phyloP scores from a whole-genome alignment of 2,113 vertebrate genomes.

The Zosterops pallidus region DNA sequence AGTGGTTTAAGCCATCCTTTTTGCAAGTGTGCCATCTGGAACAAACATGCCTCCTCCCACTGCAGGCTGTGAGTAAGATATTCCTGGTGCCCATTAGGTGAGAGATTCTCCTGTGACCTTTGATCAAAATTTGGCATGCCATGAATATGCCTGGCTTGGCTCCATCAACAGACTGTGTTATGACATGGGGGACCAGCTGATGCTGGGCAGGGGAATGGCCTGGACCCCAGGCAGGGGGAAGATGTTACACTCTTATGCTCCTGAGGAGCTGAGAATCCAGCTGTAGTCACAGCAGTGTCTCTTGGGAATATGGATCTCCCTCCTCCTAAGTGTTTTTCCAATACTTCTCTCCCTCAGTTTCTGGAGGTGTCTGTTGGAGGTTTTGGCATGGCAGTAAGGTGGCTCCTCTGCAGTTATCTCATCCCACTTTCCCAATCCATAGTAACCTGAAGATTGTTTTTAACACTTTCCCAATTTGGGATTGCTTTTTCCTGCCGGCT shows the following conservation, averaged over 20 bases:
- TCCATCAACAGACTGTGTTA: background rate
- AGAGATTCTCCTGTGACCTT: background rate
- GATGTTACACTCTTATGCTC: background rate
- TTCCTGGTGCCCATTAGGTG: background rate
- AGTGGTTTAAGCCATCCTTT: constrained; percentile 9
- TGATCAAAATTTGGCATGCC: background rate
- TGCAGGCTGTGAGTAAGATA: background rate
- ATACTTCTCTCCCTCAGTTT: background rate
- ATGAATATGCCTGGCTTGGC: background rate
- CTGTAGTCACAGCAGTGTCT: background rate
- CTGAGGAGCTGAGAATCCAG: background rate
- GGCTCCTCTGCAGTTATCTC: background rate
- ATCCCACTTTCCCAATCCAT: background rate
- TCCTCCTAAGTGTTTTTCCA: background rate
- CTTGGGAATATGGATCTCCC: background rate
- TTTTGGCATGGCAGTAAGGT: background rate
- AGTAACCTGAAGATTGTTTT: background rate
- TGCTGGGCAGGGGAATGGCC: background rate
- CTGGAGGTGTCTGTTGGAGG: background rate
- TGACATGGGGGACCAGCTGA: background rate
- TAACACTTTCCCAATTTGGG: background rate
- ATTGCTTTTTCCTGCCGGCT: background rate
- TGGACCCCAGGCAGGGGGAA: background rate
- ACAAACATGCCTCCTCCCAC: background rate
- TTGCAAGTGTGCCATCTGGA: background rate